Evolutionary conservation across 2,113 vertebrate species (phyloP), one percentile per base, ranked within the genome.

Genomic region (Tachysurus vachellii): DNA sequence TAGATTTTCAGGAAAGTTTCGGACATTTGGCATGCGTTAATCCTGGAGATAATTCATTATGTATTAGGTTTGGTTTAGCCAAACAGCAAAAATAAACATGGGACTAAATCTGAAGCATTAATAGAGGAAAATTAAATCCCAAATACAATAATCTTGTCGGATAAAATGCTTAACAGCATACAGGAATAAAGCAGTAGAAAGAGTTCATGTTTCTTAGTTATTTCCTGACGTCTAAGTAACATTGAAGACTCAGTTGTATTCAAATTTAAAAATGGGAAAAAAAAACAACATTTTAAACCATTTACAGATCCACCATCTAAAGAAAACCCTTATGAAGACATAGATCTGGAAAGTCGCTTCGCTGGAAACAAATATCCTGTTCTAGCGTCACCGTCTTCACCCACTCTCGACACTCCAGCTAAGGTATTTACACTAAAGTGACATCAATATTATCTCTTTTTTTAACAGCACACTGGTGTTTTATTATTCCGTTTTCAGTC

Each of bases 301-400:
- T 83, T 85, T 90, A 16, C 93, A 99, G 98, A 99, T 92, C 96
- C 96, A 5, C 97, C 97, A 36, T 94, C 94, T 19, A 99, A 99
- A 94, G 98, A 99, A 90, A 99, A 99, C 89, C 98, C 97, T 23
- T 99, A 99, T 1, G 98, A 99, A 94, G 98, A 99, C 80, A 97
- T 99, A 2, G 98, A 99, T 92, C 92, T 97, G 87, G 97, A 98
- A 71, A 96, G 96, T 91, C 97, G 95, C 88, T 97, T 95, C 92
- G 89, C 97, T 82, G 96, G 96, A 86, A 98, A 96, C 93, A 99
- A 98, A 92, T 96, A 96, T 90, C 94, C 96, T 86, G 91, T 96
- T 87, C 95, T 94, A 83, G 96, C 94, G 42, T 94, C 96, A 36
- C 96, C 97, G 62, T 95, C 95, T 26, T 96, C 96, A 5, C 95